A percentile compares a stretch with the other conserved stretches of the same genome.
These are phyloP conservation scores for Candidula unifasciata DNA, from an alignment of 2,888 invertebrate genomes.

Conservation along the genomic window DNA sequence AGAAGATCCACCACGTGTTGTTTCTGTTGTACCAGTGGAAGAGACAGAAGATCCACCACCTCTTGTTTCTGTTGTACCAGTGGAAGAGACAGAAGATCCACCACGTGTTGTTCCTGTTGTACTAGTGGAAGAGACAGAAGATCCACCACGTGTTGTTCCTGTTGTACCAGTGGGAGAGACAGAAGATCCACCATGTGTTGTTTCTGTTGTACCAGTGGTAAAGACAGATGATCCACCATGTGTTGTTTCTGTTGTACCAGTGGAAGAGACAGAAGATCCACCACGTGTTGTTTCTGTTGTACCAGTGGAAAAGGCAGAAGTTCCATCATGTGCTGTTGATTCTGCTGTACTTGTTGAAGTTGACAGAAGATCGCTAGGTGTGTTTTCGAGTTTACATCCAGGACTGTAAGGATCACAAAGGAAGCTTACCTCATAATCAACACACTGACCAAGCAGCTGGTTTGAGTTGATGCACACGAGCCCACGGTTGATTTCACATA, in stretches of 20 bases:
- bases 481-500: constrained; percentile 3
- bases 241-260: background rate
- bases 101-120: background rate
- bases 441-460: constrained; percentile 48
- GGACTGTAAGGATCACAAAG: constrained; percentile 56
- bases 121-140: background rate
- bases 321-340: background rate
- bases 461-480: constrained; percentile 9
- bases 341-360: background rate
- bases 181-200: background rate
- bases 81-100: background rate
- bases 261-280: too few species aligned
- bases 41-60: too few species aligned
- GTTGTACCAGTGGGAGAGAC: too few species aligned
- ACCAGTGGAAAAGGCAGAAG: too few species aligned
- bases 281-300: background rate
- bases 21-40: background rate
- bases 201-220: background rate
- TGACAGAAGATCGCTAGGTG: background rate
- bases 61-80: background rate
- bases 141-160: background rate
- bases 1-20: background rate
- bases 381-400: constrained; percentile 30
- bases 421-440: constrained; percentile 58
- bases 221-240: background rate